Evolutionary conservation across 2,888 invertebrate genomes (phyloP).

Genomic region (Hoplodrina blanda): DNA sequence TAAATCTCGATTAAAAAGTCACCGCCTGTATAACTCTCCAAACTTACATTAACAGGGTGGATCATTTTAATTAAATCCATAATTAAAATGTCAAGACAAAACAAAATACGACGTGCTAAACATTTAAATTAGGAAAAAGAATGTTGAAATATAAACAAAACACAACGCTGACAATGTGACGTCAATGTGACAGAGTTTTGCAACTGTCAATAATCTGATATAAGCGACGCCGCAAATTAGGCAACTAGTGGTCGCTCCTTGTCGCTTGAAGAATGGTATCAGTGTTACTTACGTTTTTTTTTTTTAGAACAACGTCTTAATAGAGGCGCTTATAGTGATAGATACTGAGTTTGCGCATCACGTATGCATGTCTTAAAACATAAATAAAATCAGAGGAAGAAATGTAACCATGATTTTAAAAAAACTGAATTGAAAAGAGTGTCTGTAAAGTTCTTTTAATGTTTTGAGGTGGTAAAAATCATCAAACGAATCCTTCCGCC

Average conservation of each 20-base stretch:
- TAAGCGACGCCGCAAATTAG: slow-evolving; percentile 4
- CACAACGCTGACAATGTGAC: not conserved
- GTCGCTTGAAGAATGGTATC: no score
- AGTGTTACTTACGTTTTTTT: no score
- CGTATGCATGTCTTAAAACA: no score
- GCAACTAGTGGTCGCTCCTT: not conserved
- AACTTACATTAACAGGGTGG: not conserved
- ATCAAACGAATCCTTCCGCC: no score
- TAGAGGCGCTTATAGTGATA: no score
- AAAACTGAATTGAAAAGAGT: no score
- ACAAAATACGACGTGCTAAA: slow-evolving; percentile 14
- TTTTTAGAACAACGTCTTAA: no score
- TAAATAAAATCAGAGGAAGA: no score
- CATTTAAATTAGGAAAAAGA: not conserved
- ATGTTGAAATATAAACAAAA: not conserved
- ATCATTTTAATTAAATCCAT: not conserved
- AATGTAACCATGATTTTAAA: no score
- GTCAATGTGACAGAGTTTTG: slow-evolving; percentile 18
- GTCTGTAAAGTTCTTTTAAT: no score
- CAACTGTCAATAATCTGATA: slow-evolving; percentile 42
- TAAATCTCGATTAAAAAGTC: not conserved
- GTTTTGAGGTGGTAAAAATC: no score
- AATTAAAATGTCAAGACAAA: slow-evolving; percentile 5
- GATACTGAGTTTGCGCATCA: no score
- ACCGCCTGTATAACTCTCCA: not conserved